Conservation (phyloP, 2,113 vertebrate genomes). For the Ibidorhyncha struthersii region DNA sequence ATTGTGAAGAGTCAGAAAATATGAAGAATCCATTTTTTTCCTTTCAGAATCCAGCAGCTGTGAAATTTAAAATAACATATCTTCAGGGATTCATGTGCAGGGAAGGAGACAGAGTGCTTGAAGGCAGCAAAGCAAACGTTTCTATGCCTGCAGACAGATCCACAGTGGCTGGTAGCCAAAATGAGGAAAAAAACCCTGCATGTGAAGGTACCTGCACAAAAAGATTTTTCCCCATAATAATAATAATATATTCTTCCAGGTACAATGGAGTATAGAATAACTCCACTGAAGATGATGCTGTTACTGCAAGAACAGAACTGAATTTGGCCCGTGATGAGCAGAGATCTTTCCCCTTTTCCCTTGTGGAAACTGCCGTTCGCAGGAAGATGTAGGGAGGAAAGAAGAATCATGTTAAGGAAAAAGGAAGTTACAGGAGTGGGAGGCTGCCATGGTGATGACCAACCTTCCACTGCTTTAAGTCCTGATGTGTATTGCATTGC, state of each 20-base stretch:
- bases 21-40: background rate
- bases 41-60: background rate
- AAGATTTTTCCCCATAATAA: background rate
- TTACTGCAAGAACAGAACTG: background rate
- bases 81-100: background rate
- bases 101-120: background rate
- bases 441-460: background rate
- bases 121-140: background rate
- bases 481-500: background rate
- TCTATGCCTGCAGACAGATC: background rate
- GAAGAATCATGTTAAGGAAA: background rate
- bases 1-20: background rate
- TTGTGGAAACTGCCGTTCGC: background rate
- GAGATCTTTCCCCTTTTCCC: background rate
- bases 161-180: background rate
- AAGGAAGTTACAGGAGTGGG: background rate
- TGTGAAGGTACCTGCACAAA: background rate
- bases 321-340: background rate
- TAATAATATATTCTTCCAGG: background rate
- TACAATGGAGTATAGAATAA: background rate
- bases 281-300: background rate
- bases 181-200: background rate
- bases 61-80: constrained; percentile 15
- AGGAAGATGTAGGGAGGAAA: background rate
- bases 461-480: background rate